Conservation (phyloP, 2,797 vertebrate genomes). For the Notolepis coatsorum region DNA sequence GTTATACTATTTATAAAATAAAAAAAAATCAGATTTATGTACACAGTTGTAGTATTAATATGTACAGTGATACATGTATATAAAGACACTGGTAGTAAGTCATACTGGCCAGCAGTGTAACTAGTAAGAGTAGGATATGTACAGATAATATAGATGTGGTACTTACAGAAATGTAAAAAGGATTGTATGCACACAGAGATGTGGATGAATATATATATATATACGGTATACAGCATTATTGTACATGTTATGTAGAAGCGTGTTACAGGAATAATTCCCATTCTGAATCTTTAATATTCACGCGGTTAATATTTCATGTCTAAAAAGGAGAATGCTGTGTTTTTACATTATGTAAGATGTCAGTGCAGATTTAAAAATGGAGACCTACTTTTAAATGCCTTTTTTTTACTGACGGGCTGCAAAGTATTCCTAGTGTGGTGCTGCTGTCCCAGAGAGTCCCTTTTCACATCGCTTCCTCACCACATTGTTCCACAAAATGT, state of each 20-base stretch:
- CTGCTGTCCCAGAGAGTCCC: conserved; percentile 30
- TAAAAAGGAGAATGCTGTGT: conserved; percentile 47
- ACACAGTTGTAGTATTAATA: too few relatives aligned
- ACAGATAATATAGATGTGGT: not conserved
- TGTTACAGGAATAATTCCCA: conserved; percentile 32
- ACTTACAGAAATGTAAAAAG: too few relatives aligned
- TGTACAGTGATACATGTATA: too few relatives aligned
- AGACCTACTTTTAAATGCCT: conserved; percentile 10
- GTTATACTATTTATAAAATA: too few relatives aligned
- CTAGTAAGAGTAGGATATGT: too few relatives aligned
- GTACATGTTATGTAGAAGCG: too few relatives aligned
- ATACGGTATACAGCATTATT: too few relatives aligned
- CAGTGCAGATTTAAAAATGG: conserved; percentile 54
- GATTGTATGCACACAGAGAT: too few relatives aligned
- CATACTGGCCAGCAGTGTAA: too few relatives aligned
- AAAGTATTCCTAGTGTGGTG: conserved; percentile 15
- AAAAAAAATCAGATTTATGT: too few relatives aligned
- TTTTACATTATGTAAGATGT: conserved; percentile 60
- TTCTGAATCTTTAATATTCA: conserved; percentile 60
- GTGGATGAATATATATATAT: too few relatives aligned
- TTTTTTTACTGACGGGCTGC: conserved; percentile 5
- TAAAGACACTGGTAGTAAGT: too few relatives aligned
- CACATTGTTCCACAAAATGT: not conserved
- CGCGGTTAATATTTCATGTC: conserved; percentile 63
- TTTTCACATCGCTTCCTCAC: not conserved